Evolutionary conservation across 2,797 vertebrate genomes (phyloP).

Genomic region (Australoheros facetus): DNA sequence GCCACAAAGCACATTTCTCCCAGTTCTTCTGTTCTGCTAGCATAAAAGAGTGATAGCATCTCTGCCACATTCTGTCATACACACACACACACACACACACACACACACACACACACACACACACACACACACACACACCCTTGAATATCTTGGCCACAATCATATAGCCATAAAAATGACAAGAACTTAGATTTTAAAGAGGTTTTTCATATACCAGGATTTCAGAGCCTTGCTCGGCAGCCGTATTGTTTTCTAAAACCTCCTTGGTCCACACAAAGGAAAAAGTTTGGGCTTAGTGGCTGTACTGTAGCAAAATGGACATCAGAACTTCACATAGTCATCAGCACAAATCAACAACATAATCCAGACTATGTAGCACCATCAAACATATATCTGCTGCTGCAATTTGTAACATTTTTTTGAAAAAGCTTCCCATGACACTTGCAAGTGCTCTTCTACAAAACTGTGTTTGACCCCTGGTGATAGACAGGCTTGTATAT

Average conservation of each 20-base stretch:
- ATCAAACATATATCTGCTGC: constrained; percentile 22
- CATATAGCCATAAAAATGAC: constrained; percentile 31
- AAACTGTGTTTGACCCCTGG: neutral
- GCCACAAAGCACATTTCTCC: constrained; percentile 84
- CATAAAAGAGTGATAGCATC: constrained; percentile 72
- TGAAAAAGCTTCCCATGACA: constrained; percentile 43
- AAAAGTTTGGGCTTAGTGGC: constrained; percentile 42
- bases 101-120: no score
- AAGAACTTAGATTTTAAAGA: constrained; percentile 31
- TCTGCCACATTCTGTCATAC: constrained; percentile 15
- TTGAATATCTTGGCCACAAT: constrained; percentile 29
- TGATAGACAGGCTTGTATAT: neutral
- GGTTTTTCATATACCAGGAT: constrained; percentile 40
- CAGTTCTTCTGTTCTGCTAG: constrained; percentile 88
- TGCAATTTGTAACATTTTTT: constrained; percentile 38
- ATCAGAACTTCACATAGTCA: constrained; percentile 1
- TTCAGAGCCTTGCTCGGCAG: constrained; percentile 59
- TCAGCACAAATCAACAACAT: no score
- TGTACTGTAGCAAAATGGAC: constrained; percentile 61
- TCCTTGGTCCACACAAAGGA: constrained; percentile 42
- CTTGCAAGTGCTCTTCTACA: constrained; percentile 64
- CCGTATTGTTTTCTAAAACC: constrained; percentile 42
- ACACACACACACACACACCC: no score
- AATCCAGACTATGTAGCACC: no score
- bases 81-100: constrained; percentile 3